phyloP scores from a whole-genome alignment of 2,888 invertebrate genomes.

The Ectobius pallidus region DNA sequence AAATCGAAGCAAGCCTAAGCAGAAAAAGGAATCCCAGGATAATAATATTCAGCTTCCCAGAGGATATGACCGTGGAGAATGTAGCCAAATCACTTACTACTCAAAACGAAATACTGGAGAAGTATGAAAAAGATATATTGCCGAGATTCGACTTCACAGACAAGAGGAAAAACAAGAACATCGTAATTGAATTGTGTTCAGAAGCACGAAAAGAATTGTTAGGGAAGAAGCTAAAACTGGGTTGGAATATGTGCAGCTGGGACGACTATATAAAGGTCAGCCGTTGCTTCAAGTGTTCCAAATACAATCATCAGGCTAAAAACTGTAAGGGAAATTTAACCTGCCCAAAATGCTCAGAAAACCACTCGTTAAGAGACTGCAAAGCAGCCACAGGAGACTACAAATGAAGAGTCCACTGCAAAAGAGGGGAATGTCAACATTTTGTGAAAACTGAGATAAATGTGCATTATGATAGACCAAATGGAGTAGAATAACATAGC shows the following conservation, averaged over 20 bases:
- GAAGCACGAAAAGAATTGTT: background rate
- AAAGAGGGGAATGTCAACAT: too few species aligned
- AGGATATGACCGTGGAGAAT: background rate
- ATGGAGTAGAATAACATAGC: too few species aligned
- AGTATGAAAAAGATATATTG: background rate
- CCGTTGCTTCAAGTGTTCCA: too few species aligned
- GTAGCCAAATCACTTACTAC: background rate
- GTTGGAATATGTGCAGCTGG: background rate
- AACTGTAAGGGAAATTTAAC: background rate
- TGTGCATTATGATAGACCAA: too few species aligned
- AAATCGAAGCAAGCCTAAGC: background rate
- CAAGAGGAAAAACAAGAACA: background rate
- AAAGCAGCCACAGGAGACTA: background rate
- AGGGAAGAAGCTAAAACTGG: background rate
- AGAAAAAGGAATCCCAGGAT: background rate
- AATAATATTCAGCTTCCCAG: constrained; percentile 4
- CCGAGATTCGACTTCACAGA: background rate
- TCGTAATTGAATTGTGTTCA: background rate
- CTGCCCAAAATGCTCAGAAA: background rate
- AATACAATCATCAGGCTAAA: too few species aligned
- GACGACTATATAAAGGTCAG: too few species aligned
- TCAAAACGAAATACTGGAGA: background rate
- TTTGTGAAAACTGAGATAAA: too few species aligned
- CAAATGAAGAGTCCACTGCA: too few species aligned
- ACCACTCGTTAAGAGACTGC: background rate